These are phyloP conservation scores for Tetranychus truncatus DNA, from an alignment of 2,888 invertebrate genomes.

Conservation along the genomic window DNA sequence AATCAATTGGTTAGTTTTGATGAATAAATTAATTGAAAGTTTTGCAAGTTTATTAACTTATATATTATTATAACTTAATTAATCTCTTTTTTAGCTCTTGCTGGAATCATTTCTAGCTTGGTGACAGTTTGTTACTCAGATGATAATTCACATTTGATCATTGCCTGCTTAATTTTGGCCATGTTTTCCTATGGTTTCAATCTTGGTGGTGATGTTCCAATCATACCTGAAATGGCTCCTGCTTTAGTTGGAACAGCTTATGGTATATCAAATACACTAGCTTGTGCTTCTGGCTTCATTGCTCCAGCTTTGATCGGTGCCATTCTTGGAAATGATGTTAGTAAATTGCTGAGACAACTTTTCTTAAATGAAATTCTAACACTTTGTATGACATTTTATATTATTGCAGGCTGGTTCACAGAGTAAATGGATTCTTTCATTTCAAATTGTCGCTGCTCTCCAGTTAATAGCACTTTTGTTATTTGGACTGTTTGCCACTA, in stretches of 20 bases:
- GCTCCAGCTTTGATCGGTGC: constrained; percentile 17
- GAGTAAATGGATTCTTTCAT: constrained; percentile 13
- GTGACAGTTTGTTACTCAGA: background rate
- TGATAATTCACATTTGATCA: background rate
- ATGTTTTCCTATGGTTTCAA: constrained; percentile 17
- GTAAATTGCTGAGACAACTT: background rate
- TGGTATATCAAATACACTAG: constrained; percentile 14
- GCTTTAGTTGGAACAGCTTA: constrained; percentile 16
- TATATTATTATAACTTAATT: background rate
- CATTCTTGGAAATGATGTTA: constrained; percentile 12
- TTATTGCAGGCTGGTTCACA: background rate
- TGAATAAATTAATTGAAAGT: background rate
- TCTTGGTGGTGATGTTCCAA: constrained; percentile 19
- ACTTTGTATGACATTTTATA: background rate
- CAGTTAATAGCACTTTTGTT: constrained; percentile 12
- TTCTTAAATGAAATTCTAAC: background rate
- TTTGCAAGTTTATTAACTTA: background rate
- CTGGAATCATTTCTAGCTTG: background rate
- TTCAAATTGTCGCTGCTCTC: constrained; percentile 11
- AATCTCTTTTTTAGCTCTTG: background rate
- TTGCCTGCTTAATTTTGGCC: constrained; percentile 7
- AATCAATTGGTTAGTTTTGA: background rate
- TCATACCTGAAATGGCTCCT: constrained; percentile 17
- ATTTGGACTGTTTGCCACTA: constrained; percentile 13
- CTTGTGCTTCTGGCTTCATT: constrained; percentile 14